Conservation (phyloP, 2,797 vertebrate genomes). For the Ispidina picta region DNA sequence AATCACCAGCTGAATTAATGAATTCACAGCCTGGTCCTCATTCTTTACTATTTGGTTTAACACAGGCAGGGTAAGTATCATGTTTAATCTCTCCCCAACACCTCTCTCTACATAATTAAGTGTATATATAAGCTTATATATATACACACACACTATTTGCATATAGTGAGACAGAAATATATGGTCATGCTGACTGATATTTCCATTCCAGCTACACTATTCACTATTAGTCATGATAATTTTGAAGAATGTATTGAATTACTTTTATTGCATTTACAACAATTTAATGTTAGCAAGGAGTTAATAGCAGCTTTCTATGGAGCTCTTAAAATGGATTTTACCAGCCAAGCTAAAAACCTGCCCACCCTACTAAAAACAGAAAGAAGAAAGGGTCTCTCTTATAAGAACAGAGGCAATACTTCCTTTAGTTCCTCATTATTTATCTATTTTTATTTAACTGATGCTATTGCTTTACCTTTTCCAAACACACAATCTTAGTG, state of each 20-base stretch:
- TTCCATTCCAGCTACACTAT: neutral
- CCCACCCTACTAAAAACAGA: neutral
- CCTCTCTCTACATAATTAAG: neutral
- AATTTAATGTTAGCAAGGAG: neutral
- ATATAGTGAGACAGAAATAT: too few relatives aligned
- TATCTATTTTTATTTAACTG: neutral
- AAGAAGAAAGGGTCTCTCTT: neutral
- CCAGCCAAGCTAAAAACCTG: neutral
- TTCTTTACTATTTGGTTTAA: neutral
- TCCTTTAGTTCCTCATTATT: neutral
- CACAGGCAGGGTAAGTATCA: neutral
- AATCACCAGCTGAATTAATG: constrained; percentile 8
- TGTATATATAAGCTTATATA: neutral
- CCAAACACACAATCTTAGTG: neutral
- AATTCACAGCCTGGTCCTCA: constrained; percentile 1
- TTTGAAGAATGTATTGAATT: neutral
- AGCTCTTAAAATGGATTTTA: neutral
- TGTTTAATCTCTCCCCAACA: neutral
- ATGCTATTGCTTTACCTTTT: neutral
- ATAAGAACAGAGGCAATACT: neutral
- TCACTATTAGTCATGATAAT: neutral
- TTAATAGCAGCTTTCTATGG: neutral
- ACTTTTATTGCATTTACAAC: neutral
- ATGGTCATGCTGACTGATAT: neutral
- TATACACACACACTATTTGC: too few relatives aligned